Conservation (phyloP, 2,113 vertebrate genomes). For the Megaleporinus macrocephalus region DNA sequence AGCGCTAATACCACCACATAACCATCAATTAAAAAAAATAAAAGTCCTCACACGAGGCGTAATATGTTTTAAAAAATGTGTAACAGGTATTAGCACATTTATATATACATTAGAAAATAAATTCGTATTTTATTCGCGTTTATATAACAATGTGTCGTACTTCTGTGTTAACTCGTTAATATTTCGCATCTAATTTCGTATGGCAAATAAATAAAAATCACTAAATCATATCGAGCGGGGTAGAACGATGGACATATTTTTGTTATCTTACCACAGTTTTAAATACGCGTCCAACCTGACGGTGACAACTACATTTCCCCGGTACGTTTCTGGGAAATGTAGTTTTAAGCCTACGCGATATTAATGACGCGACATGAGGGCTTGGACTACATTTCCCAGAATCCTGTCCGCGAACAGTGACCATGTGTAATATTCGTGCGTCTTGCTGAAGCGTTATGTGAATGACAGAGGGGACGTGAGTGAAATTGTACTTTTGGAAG, state of each 20-base stretch:
- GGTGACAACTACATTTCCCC: neutral
- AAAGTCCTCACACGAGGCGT: neutral
- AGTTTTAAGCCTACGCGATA: neutral
- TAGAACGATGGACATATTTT: too few species aligned
- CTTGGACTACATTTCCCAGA: conserved; percentile 42
- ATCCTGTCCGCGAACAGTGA: neutral
- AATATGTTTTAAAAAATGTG: too few species aligned
- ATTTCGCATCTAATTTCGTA: too few species aligned
- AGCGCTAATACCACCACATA: neutral
- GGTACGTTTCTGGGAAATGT: conserved; percentile 33
- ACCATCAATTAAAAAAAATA: too few species aligned
- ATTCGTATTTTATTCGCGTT: too few species aligned
- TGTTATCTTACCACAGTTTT: too few species aligned
- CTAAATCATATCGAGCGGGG: too few species aligned
- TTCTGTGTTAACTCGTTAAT: too few species aligned
- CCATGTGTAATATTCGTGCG: conserved; percentile 7
- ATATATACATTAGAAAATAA: too few species aligned
- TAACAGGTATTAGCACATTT: too few species aligned
- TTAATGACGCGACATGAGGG: neutral
- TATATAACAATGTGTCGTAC: too few species aligned
- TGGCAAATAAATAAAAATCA: too few species aligned
- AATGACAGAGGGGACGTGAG: conserved; percentile 50
- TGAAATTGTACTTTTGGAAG: neutral
- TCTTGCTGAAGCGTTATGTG: neutral
- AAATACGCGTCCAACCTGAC: neutral